Evolutionary conservation across 2,797 vertebrate species (phyloP).

Genomic region (Coendou prehensilis): DNA sequence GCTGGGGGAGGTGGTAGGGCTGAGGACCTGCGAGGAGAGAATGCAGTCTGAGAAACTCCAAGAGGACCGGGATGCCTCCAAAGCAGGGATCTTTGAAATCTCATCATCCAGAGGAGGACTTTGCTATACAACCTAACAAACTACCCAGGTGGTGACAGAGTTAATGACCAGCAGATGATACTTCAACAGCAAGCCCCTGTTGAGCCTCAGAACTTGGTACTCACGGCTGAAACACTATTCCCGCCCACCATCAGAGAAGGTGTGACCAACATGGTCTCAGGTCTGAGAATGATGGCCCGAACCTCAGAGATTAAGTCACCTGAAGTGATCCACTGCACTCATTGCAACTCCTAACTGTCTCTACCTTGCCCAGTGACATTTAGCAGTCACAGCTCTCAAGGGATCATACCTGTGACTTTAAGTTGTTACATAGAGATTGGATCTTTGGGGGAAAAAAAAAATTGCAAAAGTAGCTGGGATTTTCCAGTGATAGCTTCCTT

Average conservation of each 20-base stretch:
- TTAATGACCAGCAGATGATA: not conserved
- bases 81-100: not conserved
- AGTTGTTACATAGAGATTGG: not conserved
- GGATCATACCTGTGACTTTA: not conserved
- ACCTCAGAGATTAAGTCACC: not conserved
- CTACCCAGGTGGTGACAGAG: not conserved
- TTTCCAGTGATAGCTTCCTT: not conserved
- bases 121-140: not conserved
- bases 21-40: not conserved
- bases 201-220: conserved; percentile 2
- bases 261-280: not conserved
- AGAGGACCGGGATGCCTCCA: not conserved
- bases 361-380: not conserved
- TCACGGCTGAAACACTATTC: not conserved
- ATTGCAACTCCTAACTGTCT: not conserved
- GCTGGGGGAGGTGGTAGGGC: conserved; percentile 7
- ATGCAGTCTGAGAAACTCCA: conserved; percentile 14
- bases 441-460: not conserved
- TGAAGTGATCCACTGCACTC: not conserved
- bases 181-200: not conserved
- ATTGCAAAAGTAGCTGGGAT: not conserved
- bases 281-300: not conserved
- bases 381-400: not conserved
- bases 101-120: not conserved
- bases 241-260: not conserved